phyloP scores from a whole-genome alignment of 2,888 invertebrate genomes.

The Platypus cylindrus region DNA sequence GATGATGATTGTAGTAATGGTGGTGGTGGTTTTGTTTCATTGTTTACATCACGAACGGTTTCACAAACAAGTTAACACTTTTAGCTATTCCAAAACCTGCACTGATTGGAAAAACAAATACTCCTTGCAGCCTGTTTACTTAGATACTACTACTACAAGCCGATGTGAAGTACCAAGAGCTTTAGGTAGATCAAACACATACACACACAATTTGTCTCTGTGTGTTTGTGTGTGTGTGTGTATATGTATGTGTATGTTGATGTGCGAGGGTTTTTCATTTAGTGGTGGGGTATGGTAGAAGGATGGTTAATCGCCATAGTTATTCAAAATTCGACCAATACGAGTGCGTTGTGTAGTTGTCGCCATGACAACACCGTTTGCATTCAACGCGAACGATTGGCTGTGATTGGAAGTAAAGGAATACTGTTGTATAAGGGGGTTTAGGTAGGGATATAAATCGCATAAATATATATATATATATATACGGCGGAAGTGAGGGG shows the following conservation, averaged over 20 bases:
- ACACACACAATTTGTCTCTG: too few relatives aligned
- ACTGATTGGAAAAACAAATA: slow-evolving; percentile 47
- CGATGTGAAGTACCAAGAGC: slow-evolving; percentile 39
- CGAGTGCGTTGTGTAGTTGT: slow-evolving; percentile 15
- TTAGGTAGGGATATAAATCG: too few relatives aligned
- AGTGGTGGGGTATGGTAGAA: slow-evolving; percentile 27
- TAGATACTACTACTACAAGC: slow-evolving; percentile 41
- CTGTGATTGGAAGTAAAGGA: too few relatives aligned
- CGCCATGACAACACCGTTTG: slow-evolving; percentile 23
- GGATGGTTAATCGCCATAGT: slow-evolving; percentile 30
- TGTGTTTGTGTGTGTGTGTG: too few relatives aligned
- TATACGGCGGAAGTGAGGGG: too few relatives aligned
- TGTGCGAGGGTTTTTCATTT: too few relatives aligned
- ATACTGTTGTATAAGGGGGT: too few relatives aligned
- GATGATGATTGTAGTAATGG: too few relatives aligned
- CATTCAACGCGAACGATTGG: too few relatives aligned
- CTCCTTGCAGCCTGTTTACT: slow-evolving; percentile 39
- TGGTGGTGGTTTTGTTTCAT: slow-evolving; percentile 38
- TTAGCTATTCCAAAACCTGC: slow-evolving; percentile 40
- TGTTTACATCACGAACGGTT: slow-evolving; percentile 39
- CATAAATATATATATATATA: too few relatives aligned
- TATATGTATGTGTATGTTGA: too few relatives aligned
- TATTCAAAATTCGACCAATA: slow-evolving; percentile 25
- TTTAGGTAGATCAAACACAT: slow-evolving; percentile 39
- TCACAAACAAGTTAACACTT: slow-evolving; percentile 39